Base-by-base conservation (phyloP, 2,888 invertebrate species). In the Chironomus riparius region DNA sequence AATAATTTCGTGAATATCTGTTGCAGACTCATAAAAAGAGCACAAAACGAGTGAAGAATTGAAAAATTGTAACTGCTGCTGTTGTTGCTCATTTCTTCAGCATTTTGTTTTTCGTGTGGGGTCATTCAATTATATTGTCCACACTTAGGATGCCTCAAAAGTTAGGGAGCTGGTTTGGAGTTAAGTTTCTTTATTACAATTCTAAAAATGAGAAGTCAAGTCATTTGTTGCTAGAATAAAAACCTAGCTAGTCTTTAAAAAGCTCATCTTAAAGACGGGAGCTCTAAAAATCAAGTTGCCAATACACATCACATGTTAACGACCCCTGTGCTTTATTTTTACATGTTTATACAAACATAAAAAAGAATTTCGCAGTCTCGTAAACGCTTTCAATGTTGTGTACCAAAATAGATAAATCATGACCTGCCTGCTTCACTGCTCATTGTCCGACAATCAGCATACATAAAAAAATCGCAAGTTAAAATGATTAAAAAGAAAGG, bases 401-500 rank as follows among this genome's bases (percentile, higher is more conserved):
- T 65, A 22, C 65, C 24, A 65, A 65, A 65, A 65, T 65, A 65
- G 65, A 65, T 65, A 65, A 65, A 65, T 65, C 65, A 65, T 65
- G 65, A 65, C 22, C 65, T 65, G 65, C 10, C 22, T 65, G 22
- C 22, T 13, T 65, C 65, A 65, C 21, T 24, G 65, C 21, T 65
- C 65, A 65, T 65, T 24, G 65, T 65, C 21, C 13, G 12, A 21
- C 65, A 21, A 24, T 21, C 10, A 21, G 21, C 65, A 65, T 3
- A 56, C n/a, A 56, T 15, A 56, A 56, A 15, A 56, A 56, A 56
- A n/a, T 15, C 15, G n/a, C 15, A 18, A 4, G 56, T n/a, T 15
- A 18, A 56, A 18, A 38, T 38, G 38, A 38, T 38, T 38, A 38
- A 38, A 38, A 10, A 38, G 38, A 10, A 38, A 38, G 38, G 38